Evolutionary conservation across 2,888 invertebrate species (phyloP), one percentile per base, ranked within the genome.

Genomic region (Silvanus unidentatus): DNA sequence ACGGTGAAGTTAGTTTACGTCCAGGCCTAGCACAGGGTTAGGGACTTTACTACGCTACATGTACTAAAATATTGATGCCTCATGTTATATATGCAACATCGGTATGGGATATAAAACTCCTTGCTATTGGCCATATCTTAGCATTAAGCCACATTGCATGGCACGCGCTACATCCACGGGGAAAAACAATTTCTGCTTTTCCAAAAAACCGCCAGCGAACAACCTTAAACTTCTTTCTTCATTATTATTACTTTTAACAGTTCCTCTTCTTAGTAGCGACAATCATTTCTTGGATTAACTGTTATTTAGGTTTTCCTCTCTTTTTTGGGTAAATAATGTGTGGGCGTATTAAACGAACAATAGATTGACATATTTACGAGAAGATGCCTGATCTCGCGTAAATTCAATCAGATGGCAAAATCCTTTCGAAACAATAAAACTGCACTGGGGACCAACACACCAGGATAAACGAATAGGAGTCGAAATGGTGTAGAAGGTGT

Each of bases 71-170:
- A 72, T 72, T 71, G 71, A 72, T 67, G 66, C 61, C 63, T 57
- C 61, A 62, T 52, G 66, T 71, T 71, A 71, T 71, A 71, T 71
- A 72, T 72, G 71, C 72, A 70, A 69, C 71, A 71, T 69, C 70
- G 69, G 71, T 72, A 70, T 64, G 61, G 69, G 70, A 67, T 70
- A 71, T 72, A 71, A 72, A 72, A 72, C 71, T 68, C 65, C 66
- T 67, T 65, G 66, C 68, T 70, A 71, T 71, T 70, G 70, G 72
- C 72, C 72, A 72, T 72, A 71, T 72, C 71, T 71, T 71, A 71
- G 68, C 69, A 70, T 71, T 72, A 72, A 70, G 60, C 54, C 52
- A 53, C 54, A 50, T 60, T 62, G 55, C 59, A 59, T 58, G 64
- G 65, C 64, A 62, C 60, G 61, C 66, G 62, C 63, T 57, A 53